Evolutionary conservation across 2,113 vertebrate species (phyloP).

Genomic region (Strigops habroptila): DNA sequence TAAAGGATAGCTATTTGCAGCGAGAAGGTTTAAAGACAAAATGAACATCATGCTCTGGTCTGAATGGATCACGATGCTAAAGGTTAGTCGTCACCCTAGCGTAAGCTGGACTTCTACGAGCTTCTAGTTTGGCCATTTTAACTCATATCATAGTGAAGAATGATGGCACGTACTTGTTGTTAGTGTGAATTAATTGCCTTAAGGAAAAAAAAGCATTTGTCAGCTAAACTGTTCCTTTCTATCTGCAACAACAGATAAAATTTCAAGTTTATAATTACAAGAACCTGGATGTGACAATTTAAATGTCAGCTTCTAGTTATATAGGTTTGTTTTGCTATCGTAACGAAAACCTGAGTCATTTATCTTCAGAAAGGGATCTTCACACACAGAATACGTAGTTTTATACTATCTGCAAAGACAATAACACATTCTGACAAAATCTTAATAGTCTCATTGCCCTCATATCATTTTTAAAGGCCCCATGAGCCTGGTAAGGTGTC

Average conservation of each 20-base stretch:
- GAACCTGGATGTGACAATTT: not conserved
- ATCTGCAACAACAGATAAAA: not conserved
- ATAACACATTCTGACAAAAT: slow-evolving; percentile 23
- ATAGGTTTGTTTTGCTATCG: not conserved
- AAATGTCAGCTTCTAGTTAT: not conserved
- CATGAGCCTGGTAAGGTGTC: not conserved
- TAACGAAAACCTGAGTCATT: not conserved
- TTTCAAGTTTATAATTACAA: not conserved
- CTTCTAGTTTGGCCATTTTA: not conserved
- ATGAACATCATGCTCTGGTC: not conserved
- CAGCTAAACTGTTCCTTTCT: not conserved
- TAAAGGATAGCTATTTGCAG: not conserved
- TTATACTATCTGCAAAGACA: slow-evolving; percentile 19
- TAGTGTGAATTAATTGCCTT: not conserved
- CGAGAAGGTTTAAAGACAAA: not conserved
- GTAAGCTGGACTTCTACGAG: not conserved
- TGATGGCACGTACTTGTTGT: not conserved
- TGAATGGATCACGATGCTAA: not conserved
- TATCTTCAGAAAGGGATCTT: not conserved
- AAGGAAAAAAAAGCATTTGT: not conserved
- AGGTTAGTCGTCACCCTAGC: not conserved
- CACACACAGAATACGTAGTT: not conserved
- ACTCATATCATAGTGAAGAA: not conserved
- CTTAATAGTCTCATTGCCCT: not conserved
- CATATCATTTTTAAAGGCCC: not conserved